Percentiles rank a stretch among this genome's conserved stretches.
These are phyloP conservation scores for Ganaspis brasiliensis DNA, from an alignment of 2,888 invertebrate genomes.

Conservation along the genomic window DNA sequence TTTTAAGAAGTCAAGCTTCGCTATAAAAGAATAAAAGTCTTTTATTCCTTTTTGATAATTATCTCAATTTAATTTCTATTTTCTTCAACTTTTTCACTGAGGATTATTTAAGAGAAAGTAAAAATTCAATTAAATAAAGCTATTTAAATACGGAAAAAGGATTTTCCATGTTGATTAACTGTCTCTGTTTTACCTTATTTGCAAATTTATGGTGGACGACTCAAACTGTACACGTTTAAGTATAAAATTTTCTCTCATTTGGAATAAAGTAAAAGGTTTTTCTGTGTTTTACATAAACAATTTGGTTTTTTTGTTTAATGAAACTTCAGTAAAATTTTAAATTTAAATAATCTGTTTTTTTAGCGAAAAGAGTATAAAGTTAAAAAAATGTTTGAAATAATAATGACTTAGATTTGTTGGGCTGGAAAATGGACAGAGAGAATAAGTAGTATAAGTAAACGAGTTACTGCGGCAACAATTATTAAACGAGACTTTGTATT, in stretches of 20 bases:
- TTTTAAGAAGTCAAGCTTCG: constrained; percentile 15
- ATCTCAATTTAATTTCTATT: constrained; percentile 42
- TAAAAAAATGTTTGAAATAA: too few species aligned
- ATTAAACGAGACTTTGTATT: too few species aligned
- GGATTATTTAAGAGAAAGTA: neutral
- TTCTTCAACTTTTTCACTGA: neutral
- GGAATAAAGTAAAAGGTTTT: neutral
- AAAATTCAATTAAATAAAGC: neutral
- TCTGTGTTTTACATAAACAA: neutral
- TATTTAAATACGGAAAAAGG: neutral
- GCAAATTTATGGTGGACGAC: too few species aligned
- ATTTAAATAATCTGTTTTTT: neutral
- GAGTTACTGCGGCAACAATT: too few species aligned
- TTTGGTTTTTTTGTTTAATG: neutral
- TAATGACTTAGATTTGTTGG: too few species aligned
- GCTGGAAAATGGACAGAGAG: too few species aligned
- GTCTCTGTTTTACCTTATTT: too few species aligned
- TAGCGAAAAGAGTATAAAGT: neutral
- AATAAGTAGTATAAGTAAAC: too few species aligned
- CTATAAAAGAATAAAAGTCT: constrained; percentile 8
- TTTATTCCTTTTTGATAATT: constrained; percentile 3
- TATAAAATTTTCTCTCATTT: too few species aligned
- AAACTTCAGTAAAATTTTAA: neutral
- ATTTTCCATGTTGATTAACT: neutral
- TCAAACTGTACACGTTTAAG: too few species aligned